These are phyloP conservation scores for Matsumurasca onukii DNA, from an alignment of 1,140 invertebrate genomes.

Conservation along the genomic window DNA sequence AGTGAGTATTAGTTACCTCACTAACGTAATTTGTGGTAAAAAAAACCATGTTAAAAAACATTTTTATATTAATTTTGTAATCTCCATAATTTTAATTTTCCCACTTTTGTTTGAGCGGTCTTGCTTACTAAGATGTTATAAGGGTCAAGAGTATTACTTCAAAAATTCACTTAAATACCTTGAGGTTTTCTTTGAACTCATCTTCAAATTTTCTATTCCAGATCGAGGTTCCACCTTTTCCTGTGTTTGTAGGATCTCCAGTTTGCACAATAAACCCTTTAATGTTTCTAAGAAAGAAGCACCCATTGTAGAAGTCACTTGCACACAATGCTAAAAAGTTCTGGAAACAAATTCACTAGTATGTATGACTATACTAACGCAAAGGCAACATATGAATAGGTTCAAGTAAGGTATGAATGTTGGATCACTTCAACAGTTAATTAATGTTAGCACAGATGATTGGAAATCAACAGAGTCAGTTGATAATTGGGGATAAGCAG, in stretches of 20 bases:
- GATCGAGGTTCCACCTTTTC: slow-evolving; percentile 90
- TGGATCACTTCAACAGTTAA: slow-evolving; percentile 11
- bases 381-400: slow-evolving; percentile 21
- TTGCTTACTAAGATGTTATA: too few species aligned
- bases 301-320: slow-evolving; percentile 93
- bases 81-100: too few species aligned
- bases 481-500: too few species aligned
- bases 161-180: slow-evolving; percentile 64
- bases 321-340: slow-evolving; percentile 98
- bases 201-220: slow-evolving; percentile 94
- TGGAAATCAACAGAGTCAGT: too few species aligned
- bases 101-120: too few species aligned
- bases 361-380: background rate
- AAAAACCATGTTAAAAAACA: too few species aligned
- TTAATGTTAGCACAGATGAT: too few species aligned
- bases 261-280: slow-evolving; percentile 99
- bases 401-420: slow-evolving; percentile 16
- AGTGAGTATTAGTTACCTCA: too few species aligned
- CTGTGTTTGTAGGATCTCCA: slow-evolving; percentile 93
- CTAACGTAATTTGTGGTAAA: too few species aligned
- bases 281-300: slow-evolving; percentile 94
- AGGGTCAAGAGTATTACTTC: too few species aligned
- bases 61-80: too few species aligned
- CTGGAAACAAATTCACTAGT: slow-evolving; percentile 51
- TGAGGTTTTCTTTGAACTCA: slow-evolving; percentile 93